These are phyloP conservation scores for Cotesia chilonis DNA, from an alignment of 1,140 invertebrate species.

Conservation along the genomic window DNA sequence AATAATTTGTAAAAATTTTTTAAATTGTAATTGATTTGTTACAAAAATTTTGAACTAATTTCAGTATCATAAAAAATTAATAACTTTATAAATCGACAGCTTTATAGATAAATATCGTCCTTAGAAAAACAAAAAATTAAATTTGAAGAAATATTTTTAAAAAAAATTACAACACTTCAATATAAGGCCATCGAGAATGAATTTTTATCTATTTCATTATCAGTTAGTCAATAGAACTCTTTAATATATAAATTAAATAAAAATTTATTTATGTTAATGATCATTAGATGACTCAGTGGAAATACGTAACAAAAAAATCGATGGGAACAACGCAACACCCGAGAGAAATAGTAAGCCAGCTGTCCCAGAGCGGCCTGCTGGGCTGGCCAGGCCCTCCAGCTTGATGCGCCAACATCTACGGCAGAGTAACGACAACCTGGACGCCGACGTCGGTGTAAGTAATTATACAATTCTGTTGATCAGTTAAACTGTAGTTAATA, in stretches of 20 bases:
- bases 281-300: constrained; percentile 56
- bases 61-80: no score
- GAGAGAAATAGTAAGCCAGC: constrained; percentile 71
- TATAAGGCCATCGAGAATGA: no score
- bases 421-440: constrained; percentile 57
- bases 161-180: no score
- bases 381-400: constrained; percentile 69
- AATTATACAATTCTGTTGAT: neutral
- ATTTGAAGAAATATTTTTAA: no score
- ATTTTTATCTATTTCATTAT: constrained; percentile 22
- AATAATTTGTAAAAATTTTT: neutral
- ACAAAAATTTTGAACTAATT: no score
- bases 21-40: no score
- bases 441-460: constrained; percentile 61
- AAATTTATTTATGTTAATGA: constrained; percentile 24
- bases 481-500: constrained; percentile 5
- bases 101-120: neutral
- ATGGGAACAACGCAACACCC: constrained; percentile 43
- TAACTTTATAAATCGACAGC: no score
- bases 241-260: constrained; percentile 2
- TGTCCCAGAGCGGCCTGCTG: constrained; percentile 76
- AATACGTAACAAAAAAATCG: constrained; percentile 57
- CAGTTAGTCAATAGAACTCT: constrained; percentile 13
- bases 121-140: no score
- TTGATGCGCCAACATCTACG: constrained; percentile 62